These are phyloP conservation scores for Pseudorhombus dupliciocellatus DNA, from an alignment of 2,113 vertebrate genomes.

Conservation along the genomic window DNA sequence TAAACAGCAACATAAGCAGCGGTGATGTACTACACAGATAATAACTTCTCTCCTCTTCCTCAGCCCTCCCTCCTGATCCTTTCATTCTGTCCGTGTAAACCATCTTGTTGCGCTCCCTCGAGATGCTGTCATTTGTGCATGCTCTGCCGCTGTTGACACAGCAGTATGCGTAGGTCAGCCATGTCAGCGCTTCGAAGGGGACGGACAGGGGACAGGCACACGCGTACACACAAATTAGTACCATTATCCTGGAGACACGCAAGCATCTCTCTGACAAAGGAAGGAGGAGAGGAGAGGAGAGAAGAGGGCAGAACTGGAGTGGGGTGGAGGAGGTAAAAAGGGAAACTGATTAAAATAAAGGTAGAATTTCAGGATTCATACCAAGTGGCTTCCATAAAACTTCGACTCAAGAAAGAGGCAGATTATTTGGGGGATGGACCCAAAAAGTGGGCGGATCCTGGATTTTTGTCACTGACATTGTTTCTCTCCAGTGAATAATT, in stretches of 20 bases:
- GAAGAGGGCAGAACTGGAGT: neutral
- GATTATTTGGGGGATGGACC: neutral
- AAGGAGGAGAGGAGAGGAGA: slow-evolving; percentile 38
- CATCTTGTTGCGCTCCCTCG: slow-evolving; percentile 49
- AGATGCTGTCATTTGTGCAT: slow-evolving; percentile 48
- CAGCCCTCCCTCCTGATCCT: neutral
- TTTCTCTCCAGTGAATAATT: too few species aligned
- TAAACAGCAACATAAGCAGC: slow-evolving; percentile 40
- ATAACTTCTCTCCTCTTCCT: slow-evolving; percentile 23
- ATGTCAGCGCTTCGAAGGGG: slow-evolving; percentile 49
- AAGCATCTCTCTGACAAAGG: slow-evolving; percentile 33
- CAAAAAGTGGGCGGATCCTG: neutral
- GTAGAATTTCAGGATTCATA: neutral
- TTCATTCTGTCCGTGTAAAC: slow-evolving; percentile 31
- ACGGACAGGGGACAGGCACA: slow-evolving; percentile 63
- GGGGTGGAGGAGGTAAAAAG: neutral
- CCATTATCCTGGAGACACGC: slow-evolving; percentile 66
- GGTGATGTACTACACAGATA: slow-evolving; percentile 36
- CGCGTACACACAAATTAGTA: slow-evolving; percentile 68
- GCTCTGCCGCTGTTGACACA: slow-evolving; percentile 64
- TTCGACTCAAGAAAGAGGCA: neutral
- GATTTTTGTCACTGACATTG: too few species aligned
- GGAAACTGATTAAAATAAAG: neutral
- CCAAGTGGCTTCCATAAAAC: neutral
- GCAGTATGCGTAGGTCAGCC: slow-evolving; percentile 62